Conservation (phyloP, 2,113 vertebrate species). For the Hassar affinis region DNA sequence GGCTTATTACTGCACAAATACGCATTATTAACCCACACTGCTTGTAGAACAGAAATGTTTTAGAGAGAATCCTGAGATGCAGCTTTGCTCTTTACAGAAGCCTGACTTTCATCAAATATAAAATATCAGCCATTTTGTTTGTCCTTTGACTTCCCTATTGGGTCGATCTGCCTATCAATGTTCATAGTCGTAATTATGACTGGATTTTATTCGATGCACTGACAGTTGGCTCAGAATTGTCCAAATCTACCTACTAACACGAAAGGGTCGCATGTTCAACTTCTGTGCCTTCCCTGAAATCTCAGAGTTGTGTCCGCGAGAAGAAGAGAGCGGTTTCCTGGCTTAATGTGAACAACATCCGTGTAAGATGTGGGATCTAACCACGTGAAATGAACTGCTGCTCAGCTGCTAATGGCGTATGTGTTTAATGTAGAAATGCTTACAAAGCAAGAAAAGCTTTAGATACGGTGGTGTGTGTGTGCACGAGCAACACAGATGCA, state of each 20-base stretch:
- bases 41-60: neutral
- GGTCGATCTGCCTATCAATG: neutral
- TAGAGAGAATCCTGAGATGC: neutral
- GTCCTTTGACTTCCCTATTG: neutral
- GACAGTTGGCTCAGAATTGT: neutral
- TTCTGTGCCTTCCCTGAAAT: neutral
- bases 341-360: no score
- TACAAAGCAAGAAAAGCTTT: no score
- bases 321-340: neutral
- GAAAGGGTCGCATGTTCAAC: no score
- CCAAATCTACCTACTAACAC: neutral
- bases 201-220: neutral
- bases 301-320: neutral
- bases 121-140: neutral
- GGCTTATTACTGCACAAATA: neutral
- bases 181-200: neutral
- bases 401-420: neutral
- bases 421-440: no score
- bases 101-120: neutral
- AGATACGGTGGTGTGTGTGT: neutral
- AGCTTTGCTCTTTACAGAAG: neutral
- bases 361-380: no score
- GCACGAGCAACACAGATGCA: neutral
- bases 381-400: no score
- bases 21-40: no score